Evolutionary conservation across 2,888 invertebrate species (phyloP).

Genomic region (Drosophila phalerata): DNA sequence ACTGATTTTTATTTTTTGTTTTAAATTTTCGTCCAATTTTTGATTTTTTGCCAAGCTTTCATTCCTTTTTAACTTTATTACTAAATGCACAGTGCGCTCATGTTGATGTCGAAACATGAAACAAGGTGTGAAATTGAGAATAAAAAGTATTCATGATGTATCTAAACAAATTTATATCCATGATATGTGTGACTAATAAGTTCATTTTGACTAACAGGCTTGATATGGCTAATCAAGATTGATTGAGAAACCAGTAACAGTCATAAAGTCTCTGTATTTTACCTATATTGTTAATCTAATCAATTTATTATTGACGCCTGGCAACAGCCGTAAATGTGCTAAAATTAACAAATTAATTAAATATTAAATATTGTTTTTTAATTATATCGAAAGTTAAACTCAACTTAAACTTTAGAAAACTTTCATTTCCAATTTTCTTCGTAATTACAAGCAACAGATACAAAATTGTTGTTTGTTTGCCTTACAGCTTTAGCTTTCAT

Average conservation of each 20-base stretch:
- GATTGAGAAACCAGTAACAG: constrained; percentile 36
- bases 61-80: too few species aligned
- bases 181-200: constrained; percentile 21
- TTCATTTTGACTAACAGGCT: constrained; percentile 15
- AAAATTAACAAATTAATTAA: constrained; percentile 13
- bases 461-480: constrained; percentile 15
- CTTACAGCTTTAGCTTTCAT: constrained; percentile 15
- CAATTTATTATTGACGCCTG: constrained; percentile 42
- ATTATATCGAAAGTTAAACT: neutral
- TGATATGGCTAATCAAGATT: constrained; percentile 51
- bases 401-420: neutral
- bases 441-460: neutral
- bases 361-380: constrained; percentile 3
- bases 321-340: constrained; percentile 30
- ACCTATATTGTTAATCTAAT: constrained; percentile 53
- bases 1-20: constrained; percentile 19
- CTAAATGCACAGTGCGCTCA: too few species aligned
- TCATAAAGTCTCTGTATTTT: constrained; percentile 27
- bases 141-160: neutral
- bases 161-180: neutral
- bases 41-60: too few species aligned
- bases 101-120: too few species aligned
- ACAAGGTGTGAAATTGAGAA: constrained; percentile 32
- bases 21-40: constrained; percentile 15
- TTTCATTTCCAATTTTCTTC: neutral